Base-by-base conservation (phyloP, 2,113 vertebrate species). In the Otus sunia region DNA sequence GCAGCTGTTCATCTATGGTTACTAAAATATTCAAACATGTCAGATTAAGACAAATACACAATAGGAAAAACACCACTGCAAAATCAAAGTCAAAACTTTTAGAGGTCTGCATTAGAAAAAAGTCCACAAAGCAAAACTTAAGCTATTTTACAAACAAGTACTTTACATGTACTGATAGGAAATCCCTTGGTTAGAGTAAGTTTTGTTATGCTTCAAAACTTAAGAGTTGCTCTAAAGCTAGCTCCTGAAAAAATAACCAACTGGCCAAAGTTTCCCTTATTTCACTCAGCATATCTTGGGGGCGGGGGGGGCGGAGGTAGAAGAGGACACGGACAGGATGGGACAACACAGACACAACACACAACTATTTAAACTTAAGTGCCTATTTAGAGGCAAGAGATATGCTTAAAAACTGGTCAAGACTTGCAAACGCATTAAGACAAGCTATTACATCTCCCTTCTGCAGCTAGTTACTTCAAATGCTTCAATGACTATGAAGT, bases 1-100 rank as follows among this genome's bases (percentile, higher is more conserved):
- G 9, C 2, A 64, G 12, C 0, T 2, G 8, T 53, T 64, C 19
- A 59, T 14, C 50, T 27, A 0, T 19, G n/a, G 8, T 47, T 83
- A 62, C 20, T 17, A 63, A 37, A 25, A 55, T 11, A 78, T 43
- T 60, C 36, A 72, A 71, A 25, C 36, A 71, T 5, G 4, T 29
- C 58, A 62, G 18, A 36, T 60, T 56, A 69, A 79, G 43, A 84
- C 13, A 81, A 50, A 91, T 2, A 80, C 17, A 49, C 17, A 69
- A 30, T 1, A 67, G 32, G 9, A 81, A 34, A 83, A 91, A 86
- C 3, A 37, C 6, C 7, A 43, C 8, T 67, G 20, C 16, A 92
- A 92, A 88, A 37, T 26, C 32, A 21, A 2, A 22, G 45, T 23
- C 9, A 73, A 6, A 75, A 11, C 3, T 53, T 68, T 34, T n/a